These are phyloP conservation scores for Crotalus viridis DNA, from an alignment of 2,113 vertebrate genomes.

Conservation along the genomic window DNA sequence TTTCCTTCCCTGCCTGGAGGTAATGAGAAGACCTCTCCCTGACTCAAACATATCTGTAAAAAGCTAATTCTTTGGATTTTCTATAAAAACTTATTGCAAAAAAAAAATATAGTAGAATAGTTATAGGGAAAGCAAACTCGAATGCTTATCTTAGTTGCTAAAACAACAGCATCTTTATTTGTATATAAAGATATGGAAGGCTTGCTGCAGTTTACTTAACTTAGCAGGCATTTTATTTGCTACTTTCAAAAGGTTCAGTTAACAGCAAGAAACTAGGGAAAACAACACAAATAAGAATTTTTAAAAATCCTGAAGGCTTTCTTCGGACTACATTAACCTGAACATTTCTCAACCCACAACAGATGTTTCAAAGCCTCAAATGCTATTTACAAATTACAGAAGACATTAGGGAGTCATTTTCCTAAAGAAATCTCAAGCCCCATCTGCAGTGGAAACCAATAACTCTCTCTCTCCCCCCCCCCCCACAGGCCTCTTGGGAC, in stretches of 20 bases:
- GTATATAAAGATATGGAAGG: background rate
- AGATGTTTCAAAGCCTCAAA: constrained; percentile 38
- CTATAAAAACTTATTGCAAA: background rate
- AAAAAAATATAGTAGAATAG: background rate
- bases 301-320: background rate
- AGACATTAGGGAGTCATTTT: constrained; percentile 8
- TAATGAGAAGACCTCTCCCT: background rate
- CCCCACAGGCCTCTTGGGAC: background rate
- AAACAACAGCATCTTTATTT: background rate
- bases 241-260: rapidly evolving
- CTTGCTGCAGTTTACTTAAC: background rate
- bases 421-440: background rate
- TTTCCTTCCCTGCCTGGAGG: background rate
- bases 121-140: rapidly evolving
- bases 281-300: background rate
- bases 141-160: background rate
- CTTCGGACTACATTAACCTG: constrained; percentile 23
- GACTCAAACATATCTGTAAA: background rate
- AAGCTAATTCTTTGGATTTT: background rate
- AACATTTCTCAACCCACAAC: background rate
- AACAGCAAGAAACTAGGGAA: constrained; percentile 13
- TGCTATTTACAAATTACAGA: constrained; percentile 20
- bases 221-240: background rate
- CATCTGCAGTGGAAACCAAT: constrained; percentile 35
- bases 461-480: background rate